A percentile compares a stretch with the other conserved stretches of the same genome.
These are phyloP conservation scores for Caenorhabditis tropicalis DNA, from an alignment of 1,140 invertebrate genomes.

Conservation along the genomic window DNA sequence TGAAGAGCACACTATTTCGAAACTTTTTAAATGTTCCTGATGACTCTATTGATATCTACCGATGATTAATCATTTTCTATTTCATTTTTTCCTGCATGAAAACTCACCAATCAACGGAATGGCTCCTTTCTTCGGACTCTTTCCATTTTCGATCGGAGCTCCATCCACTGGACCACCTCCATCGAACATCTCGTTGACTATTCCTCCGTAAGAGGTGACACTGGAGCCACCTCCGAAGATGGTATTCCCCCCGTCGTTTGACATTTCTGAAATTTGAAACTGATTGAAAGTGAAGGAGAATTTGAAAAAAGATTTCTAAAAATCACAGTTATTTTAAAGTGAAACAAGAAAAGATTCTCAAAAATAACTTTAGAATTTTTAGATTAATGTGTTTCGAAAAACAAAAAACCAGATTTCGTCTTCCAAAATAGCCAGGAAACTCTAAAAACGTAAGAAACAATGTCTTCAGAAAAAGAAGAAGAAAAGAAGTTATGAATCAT, in stretches of 20 bases:
- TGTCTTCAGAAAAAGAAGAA: too few species aligned
- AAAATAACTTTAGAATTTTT: too few species aligned
- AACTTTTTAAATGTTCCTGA: too few species aligned
- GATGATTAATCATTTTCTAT: background rate
- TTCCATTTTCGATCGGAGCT: background rate
- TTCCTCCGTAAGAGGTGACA: constrained; percentile 50
- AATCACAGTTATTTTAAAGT: too few species aligned
- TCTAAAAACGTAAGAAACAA: too few species aligned
- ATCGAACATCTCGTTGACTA: constrained; percentile 54
- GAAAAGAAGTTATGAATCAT: too few species aligned
- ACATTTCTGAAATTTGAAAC: background rate
- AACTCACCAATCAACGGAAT: background rate
- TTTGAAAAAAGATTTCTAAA: too few species aligned
- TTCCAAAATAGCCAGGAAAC: too few species aligned
- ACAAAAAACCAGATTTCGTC: too few species aligned
- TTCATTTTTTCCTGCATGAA: background rate
- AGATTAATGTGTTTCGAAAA: too few species aligned
- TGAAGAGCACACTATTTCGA: too few species aligned
- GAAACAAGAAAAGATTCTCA: background rate
- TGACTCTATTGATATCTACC: too few species aligned
- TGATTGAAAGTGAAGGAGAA: background rate
- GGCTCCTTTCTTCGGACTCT: constrained; percentile 18
- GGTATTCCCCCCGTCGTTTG: constrained; percentile 11
- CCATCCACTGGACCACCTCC: constrained; percentile 3
- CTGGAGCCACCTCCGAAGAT: background rate